These are phyloP conservation scores for Ginglymostoma cirratum DNA, from an alignment of 2,113 vertebrate species.

Conservation along the genomic window DNA sequence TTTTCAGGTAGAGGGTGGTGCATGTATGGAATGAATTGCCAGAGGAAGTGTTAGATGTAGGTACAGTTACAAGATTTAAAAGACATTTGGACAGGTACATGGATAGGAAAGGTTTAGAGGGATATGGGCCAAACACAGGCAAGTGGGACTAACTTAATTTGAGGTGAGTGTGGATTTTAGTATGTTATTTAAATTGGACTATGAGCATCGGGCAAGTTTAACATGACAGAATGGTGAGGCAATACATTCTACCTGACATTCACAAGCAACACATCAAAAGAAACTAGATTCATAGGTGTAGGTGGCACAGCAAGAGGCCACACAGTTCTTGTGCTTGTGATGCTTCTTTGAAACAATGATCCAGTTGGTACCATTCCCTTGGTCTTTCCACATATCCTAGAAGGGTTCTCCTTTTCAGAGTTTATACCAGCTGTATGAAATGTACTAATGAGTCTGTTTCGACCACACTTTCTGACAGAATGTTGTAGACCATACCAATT, in stretches of 20 bases:
- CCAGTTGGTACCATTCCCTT: not conserved
- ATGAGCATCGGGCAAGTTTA: not conserved
- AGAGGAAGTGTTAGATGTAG: no score
- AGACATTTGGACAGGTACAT: no score
- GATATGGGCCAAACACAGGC: no score
- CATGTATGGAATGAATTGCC: no score
- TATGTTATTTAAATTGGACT: not conserved
- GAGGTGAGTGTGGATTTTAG: not conserved
- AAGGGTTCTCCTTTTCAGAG: not conserved
- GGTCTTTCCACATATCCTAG: not conserved
- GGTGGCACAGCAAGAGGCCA: not conserved
- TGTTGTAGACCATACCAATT: not conserved
- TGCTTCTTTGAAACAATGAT: not conserved
- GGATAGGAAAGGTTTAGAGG: no score
- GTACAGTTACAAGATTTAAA: no score
- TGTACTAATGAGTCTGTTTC: not conserved
- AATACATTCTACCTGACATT: not conserved
- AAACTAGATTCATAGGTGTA: not conserved
- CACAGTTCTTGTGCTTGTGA: not conserved
- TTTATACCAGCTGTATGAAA: not conserved
- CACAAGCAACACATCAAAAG: not conserved
- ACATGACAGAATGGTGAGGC: not conserved
- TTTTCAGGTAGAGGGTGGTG: no score
- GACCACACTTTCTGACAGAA: not conserved
- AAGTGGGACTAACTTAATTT: no score